phyloP scores from a whole-genome alignment of 1,140 invertebrate genomes.

The Lysiphlebus fabarum region DNA sequence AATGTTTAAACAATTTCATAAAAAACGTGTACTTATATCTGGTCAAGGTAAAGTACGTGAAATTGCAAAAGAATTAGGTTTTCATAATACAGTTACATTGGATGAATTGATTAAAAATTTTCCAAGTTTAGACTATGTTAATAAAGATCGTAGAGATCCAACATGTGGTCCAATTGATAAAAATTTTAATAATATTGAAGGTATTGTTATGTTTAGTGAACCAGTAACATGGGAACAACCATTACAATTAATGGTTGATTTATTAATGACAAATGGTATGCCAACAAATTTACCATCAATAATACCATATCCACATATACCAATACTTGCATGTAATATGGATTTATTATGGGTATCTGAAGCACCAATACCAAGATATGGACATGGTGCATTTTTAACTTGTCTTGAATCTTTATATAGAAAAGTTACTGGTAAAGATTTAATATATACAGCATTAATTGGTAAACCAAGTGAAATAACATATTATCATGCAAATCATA shows the following conservation, averaged over 20 bases:
- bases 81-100: conserved; percentile 63
- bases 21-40: conserved; percentile 66
- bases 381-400: conserved; percentile 67
- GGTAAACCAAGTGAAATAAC: conserved; percentile 69
- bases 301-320: conserved; percentile 63
- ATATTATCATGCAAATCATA: conserved; percentile 62
- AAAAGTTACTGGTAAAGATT: conserved; percentile 63
- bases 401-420: conserved; percentile 67
- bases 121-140: conserved; percentile 69
- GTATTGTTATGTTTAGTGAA: conserved; percentile 64
- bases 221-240: conserved; percentile 65
- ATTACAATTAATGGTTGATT: conserved; percentile 65
- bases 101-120: conserved; percentile 63
- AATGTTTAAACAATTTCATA: conserved; percentile 64
- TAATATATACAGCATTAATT: conserved; percentile 62
- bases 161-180: conserved; percentile 57
- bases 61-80: conserved; percentile 68
- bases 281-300: conserved; percentile 46
- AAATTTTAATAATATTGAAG: conserved; percentile 57
- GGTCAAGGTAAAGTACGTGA: conserved; percentile 67
- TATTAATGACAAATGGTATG: conserved; percentile 66
- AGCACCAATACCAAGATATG: conserved; percentile 63
- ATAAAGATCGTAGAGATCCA: conserved; percentile 60
- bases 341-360: conserved; percentile 70
- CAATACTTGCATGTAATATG: conserved; percentile 68